Conservation (phyloP, 2,113 vertebrate genomes). For the Melospiza melodia region DNA sequence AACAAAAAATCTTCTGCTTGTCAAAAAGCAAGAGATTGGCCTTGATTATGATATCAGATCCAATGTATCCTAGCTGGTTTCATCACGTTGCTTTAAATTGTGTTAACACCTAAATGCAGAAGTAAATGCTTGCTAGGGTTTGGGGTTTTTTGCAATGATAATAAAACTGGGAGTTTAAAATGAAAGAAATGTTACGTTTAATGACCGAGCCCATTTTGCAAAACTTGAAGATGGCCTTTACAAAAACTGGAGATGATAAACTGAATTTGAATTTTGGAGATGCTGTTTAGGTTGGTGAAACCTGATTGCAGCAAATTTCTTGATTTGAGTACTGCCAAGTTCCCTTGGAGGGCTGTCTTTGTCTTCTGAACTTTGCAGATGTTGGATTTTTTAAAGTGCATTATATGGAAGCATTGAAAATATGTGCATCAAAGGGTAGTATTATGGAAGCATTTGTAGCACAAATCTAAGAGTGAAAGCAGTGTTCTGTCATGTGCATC, state of each 20-base stretch:
- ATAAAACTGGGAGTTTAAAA: neutral
- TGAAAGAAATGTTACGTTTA: neutral
- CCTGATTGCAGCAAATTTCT: neutral
- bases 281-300: neutral
- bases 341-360: neutral
- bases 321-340: neutral
- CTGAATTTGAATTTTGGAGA: neutral
- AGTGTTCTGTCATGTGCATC: neutral
- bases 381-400: neutral
- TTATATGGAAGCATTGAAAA: neutral
- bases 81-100: neutral
- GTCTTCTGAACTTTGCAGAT: neutral
- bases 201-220: neutral
- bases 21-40: neutral
- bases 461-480: neutral
- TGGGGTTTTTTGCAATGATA: neutral
- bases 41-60: neutral
- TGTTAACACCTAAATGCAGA: neutral
- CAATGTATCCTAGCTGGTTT: neutral
- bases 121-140: neutral
- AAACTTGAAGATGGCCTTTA: neutral
- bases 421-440: fast-evolving
- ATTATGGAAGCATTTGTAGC: neutral
- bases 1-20: neutral
- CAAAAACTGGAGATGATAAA: neutral